phyloP scores from a whole-genome alignment of 2,113 vertebrate species.

The Tricholaema leucomelas region DNA sequence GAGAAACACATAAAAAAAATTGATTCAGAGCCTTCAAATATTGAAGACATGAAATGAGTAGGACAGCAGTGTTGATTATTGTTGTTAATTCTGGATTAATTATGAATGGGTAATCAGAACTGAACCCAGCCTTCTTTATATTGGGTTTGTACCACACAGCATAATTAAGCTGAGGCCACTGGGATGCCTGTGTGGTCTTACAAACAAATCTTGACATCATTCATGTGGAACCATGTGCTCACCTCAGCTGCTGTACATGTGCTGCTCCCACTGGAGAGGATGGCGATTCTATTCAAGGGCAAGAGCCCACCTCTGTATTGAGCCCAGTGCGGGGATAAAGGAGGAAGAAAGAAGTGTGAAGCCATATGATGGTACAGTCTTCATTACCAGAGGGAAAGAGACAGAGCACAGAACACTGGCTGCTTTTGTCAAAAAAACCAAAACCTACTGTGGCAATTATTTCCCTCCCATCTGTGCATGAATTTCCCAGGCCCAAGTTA shows the following conservation, averaged over 20 bases:
- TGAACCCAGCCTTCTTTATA: not conserved
- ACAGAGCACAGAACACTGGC: not conserved
- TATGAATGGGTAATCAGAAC: conserved; percentile 21
- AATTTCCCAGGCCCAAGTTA: not conserved
- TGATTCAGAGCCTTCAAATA: not conserved
- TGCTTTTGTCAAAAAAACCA: not conserved
- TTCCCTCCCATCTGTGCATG: not conserved
- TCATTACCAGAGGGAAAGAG: not conserved
- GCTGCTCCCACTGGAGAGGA: not conserved
- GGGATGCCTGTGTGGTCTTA: not conserved
- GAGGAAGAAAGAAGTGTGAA: not conserved
- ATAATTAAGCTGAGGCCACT: not conserved
- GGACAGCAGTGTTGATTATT: not conserved
- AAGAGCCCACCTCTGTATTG: not conserved
- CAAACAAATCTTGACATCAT: not conserved
- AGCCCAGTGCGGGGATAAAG: not conserved
- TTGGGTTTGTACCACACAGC: not conserved
- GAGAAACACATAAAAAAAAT: not conserved
- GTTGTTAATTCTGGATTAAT: conserved; percentile 28
- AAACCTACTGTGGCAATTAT: not conserved
- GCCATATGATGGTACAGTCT: not conserved
- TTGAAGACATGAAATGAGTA: not conserved
- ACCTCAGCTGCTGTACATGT: not conserved
- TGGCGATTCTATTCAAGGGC: not conserved
- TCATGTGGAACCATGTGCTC: not conserved